Percentiles rank a stretch among this genome's conserved stretches.
Evolutionary conservation across 2,113 vertebrate genomes (phyloP).

Genomic region (Danionella cerebrum): DNA sequence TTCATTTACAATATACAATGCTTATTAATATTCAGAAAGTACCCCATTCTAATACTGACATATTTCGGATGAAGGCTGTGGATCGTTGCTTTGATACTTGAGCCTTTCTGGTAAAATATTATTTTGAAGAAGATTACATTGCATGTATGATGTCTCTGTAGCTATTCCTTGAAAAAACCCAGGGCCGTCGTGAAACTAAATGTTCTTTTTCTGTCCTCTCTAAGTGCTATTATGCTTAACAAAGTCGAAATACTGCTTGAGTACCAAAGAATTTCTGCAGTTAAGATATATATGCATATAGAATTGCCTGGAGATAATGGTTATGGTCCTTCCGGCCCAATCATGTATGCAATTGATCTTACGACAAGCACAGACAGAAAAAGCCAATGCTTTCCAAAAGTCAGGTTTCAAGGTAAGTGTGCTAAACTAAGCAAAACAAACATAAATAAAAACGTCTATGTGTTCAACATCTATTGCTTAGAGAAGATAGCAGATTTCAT

Average conservation of each 20-base stretch:
- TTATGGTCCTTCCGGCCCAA: conserved; percentile 36
- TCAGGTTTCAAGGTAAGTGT: conserved; percentile 74
- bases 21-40: conserved; percentile 92
- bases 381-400: conserved; percentile 71
- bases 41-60: conserved; percentile 90
- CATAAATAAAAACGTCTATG: conserved; percentile 78
- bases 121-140: conserved; percentile 83
- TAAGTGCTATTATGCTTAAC: conserved; percentile 38
- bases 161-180: neutral
- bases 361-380: conserved; percentile 70
- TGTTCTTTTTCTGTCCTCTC: conserved; percentile 10
- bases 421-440: conserved; percentile 54
- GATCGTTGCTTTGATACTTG: conserved; percentile 76
- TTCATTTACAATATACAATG: conserved; percentile 98
- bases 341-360: conserved; percentile 74
- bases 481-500: conserved; percentile 77
- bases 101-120: conserved; percentile 71
- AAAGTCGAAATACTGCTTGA: conserved; percentile 23
- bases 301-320: conserved; percentile 18
- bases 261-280: conserved; percentile 33
- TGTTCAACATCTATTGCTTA: conserved; percentile 83
- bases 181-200: conserved; percentile 13
- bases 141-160: conserved; percentile 33
- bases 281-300: conserved; percentile 40
- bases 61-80: conserved; percentile 83